Conservation (phyloP, 2,888 invertebrate species). For the Phasia obesa region DNA sequence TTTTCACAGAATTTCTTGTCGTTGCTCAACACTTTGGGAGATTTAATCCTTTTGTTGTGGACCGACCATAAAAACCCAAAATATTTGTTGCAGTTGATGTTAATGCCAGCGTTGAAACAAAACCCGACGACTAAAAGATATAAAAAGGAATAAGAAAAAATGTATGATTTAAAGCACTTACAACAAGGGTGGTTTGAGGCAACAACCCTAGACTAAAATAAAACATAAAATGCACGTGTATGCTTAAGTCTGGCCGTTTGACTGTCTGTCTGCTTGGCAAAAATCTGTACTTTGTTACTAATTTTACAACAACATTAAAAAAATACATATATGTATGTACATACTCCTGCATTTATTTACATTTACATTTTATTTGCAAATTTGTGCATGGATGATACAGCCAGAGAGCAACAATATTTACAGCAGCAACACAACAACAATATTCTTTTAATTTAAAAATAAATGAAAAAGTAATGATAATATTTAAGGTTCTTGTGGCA, state of each 20-base stretch:
- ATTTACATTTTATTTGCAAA: slow-evolving; percentile 20
- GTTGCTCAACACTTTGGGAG: slow-evolving; percentile 43
- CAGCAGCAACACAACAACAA: slow-evolving; percentile 13
- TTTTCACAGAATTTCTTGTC: slow-evolving; percentile 9
- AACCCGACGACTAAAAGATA: slow-evolving; percentile 34
- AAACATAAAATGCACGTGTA: slow-evolving; percentile 62
- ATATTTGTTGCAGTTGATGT: slow-evolving; percentile 61
- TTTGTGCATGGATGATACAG: slow-evolving; percentile 28
- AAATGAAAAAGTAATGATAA: slow-evolving; percentile 34
- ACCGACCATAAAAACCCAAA: slow-evolving; percentile 47
- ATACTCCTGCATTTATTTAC: too few species aligned
- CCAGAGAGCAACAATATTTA: background rate
- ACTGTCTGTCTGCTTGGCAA: slow-evolving; percentile 32
- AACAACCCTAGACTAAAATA: slow-evolving; percentile 53
- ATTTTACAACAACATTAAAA: slow-evolving; percentile 29
- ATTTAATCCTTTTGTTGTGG: slow-evolving; percentile 66
- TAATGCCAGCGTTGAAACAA: slow-evolving; percentile 50
- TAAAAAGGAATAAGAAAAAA: slow-evolving; percentile 18
- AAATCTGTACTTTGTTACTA: slow-evolving; percentile 39
- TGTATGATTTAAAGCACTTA: background rate
- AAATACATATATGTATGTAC: too few species aligned
- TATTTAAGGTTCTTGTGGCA: slow-evolving; percentile 22
- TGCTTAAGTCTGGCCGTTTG: slow-evolving; percentile 20
- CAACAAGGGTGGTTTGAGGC: slow-evolving; percentile 26
- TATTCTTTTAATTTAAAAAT: slow-evolving; percentile 51